Evolutionary conservation across 2,888 invertebrate species (phyloP), one percentile per base, ranked within the genome.

Genomic region (Acleris literana): DNA sequence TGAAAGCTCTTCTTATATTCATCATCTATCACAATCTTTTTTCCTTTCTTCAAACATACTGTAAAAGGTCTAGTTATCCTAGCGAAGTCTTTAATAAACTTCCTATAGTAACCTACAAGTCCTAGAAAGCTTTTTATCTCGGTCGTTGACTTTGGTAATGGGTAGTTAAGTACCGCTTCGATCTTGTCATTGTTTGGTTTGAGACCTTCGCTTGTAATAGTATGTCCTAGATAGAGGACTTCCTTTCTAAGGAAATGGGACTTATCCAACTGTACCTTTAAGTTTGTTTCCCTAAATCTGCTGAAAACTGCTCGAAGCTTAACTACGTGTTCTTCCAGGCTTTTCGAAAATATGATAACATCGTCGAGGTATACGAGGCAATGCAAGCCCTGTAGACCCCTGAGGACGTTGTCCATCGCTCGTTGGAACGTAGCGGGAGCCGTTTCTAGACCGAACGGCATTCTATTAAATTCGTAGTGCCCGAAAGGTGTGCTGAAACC

Each of bases 401-500:
- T 54, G 9, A 87, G 64, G 0, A 86, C 75, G 61, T 71, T 76
- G 51, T 85, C 78, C 84, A 86, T 86, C 0, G 81, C 65, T 5
- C 83, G 58, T 71, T 85, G 85, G 60, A 87, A 85, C 0, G 84
- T 84, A 1, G 80, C 78, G 0, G 87, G 86, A 1, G 86, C 84
- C 0, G 68, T 72, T 49, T 71, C 72, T 17, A 77, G 43, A 0
- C 76, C 76, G 56, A 80, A 77, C 0, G 75, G 76, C 74, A 76
- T 76, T 9, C 76, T 53, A 0, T 48, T 33, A 18, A 77, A 78
- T 67, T 77, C 75, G 29, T 63, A 78, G 18, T 77, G 76, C 0
- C 74, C 75, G 1, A 18, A 63, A 6, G 64, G 71, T 3, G 74
- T 76, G 3, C 52, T 70, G 39, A 77, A 77, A 0, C 74, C 76